phyloP scores from a whole-genome alignment of 2,888 invertebrate species.

The Tenthredo livida region DNA sequence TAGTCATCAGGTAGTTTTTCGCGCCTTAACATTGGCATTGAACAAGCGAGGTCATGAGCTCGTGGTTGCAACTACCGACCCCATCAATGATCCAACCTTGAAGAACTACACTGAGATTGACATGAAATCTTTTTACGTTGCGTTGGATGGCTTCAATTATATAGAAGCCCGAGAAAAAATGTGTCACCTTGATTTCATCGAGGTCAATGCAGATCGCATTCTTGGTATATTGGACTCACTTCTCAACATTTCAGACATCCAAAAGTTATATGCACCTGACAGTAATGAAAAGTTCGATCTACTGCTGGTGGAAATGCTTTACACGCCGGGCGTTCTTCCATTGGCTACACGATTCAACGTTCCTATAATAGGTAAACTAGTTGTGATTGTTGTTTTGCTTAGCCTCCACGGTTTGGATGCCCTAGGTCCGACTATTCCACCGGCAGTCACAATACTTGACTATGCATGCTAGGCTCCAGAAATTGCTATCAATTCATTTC shows the following conservation, averaged over 20 bases:
- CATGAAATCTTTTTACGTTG: not conserved
- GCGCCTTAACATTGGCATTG: conserved; percentile 61
- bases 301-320: conserved; percentile 51
- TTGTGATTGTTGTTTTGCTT: not conserved
- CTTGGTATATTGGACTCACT: not conserved
- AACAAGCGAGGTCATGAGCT: conserved; percentile 63
- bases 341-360: conserved; percentile 55
- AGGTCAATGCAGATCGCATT: not conserved
- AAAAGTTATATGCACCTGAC: conserved; percentile 57
- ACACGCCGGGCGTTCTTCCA: not conserved
- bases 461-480: not conserved
- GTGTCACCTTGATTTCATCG: no score
- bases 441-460: not conserved
- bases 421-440: not conserved
- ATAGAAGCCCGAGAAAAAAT: not conserved
- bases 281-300: conserved; percentile 60
- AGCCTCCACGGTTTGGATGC: not conserved
- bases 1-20: conserved; percentile 64
- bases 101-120: conserved; percentile 58
- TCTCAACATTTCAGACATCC: conserved; percentile 54
- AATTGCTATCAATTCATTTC: not conserved
- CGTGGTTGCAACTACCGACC: conserved; percentile 63
- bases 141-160: not conserved
- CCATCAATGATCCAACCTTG: conserved; percentile 52
- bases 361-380: conserved; percentile 58